A percentile compares a stretch with the other conserved stretches of the same genome.
Conservation (phyloP, 2,797 vertebrate species). For the Microctenopoma lineatum region DNA sequence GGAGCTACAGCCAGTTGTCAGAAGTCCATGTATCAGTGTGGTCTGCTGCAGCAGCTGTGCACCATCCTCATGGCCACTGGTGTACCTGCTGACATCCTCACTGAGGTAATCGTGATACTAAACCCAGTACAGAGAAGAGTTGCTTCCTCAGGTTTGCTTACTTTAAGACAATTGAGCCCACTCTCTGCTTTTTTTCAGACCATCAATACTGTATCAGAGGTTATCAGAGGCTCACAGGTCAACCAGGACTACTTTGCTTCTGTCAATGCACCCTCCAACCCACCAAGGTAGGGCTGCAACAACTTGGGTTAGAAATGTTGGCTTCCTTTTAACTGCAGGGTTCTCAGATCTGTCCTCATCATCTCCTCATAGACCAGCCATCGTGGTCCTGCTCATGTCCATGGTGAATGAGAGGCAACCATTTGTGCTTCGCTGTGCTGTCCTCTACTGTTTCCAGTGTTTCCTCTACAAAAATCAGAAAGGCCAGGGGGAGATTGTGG, state of each 20-base stretch:
- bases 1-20: constrained; percentile 96
- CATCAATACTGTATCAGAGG: constrained; percentile 98
- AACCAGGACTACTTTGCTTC: constrained; percentile 99
- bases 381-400: constrained; percentile 98
- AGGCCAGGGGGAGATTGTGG: constrained; percentile 96
- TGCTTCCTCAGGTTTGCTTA: too few relatives aligned
- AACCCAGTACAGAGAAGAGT: background rate
- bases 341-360: constrained; percentile 5
- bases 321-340: background rate
- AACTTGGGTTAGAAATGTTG: background rate
- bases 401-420: constrained; percentile 99
- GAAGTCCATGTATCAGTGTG: constrained; percentile 96
- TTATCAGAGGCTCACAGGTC: constrained; percentile 95
- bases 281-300: constrained; percentile 85
- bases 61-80: constrained; percentile 98
- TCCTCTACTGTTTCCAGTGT: constrained; percentile 99
- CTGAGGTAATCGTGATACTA: constrained; percentile 84
- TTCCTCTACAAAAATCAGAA: constrained; percentile 98
- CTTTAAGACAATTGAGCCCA: background rate
- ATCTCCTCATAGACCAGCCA: constrained; percentile 87
- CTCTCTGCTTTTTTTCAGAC: constrained; percentile 82
- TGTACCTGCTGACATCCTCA: constrained; percentile 96
- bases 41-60: constrained; percentile 95
- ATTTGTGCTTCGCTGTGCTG: constrained; percentile 96
- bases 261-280: constrained; percentile 97